Evolutionary conservation across 2,888 invertebrate genomes (phyloP).

Genomic region (Agrotis puta): DNA sequence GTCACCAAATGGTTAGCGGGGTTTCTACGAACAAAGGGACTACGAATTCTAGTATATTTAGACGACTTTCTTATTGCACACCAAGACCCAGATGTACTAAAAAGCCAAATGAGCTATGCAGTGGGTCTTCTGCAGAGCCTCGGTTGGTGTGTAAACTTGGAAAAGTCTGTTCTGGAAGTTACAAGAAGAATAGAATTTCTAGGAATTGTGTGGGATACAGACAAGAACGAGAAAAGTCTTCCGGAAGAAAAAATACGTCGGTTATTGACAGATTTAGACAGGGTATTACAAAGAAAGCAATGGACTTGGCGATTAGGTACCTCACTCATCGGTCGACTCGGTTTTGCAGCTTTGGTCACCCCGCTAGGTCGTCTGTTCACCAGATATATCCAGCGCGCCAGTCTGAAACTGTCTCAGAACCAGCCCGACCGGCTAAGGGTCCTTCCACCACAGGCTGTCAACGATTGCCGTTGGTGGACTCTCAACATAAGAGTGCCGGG

Average conservation of each 20-base stretch:
- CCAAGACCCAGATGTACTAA: conserved; percentile 34
- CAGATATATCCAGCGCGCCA: conserved; percentile 45
- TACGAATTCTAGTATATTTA: conserved; percentile 41
- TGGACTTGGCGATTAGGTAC: conserved; percentile 53
- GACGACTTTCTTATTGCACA: conserved; percentile 47
- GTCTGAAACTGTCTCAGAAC: conserved; percentile 11
- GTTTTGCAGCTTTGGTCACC: conserved; percentile 46
- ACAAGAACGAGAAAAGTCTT: conserved; percentile 31
- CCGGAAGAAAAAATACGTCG: too few species aligned
- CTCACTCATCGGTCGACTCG: conserved; percentile 47
- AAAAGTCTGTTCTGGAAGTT: conserved; percentile 25
- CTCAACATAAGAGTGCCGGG: conserved; percentile 11
- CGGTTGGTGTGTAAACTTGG: conserved; percentile 42
- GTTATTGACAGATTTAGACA: too few species aligned
- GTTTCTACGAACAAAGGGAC: conserved; percentile 22
- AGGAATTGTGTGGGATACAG: conserved; percentile 53
- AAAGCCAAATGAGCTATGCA: conserved; percentile 20
- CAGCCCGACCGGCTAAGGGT: too few species aligned
- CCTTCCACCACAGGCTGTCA: conserved; percentile 27
- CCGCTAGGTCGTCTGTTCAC: conserved; percentile 46
- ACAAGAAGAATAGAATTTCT: conserved; percentile 47
- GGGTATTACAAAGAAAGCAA: background rate
- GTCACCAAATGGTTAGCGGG: conserved; percentile 52
- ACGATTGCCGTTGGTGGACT: conserved; percentile 51
- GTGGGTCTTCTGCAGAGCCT: conserved; percentile 20